A percentile compares a stretch with the other conserved stretches of the same genome.
phyloP scores from a whole-genome alignment of 2,888 invertebrate genomes.

The Axea sp. region DNA sequence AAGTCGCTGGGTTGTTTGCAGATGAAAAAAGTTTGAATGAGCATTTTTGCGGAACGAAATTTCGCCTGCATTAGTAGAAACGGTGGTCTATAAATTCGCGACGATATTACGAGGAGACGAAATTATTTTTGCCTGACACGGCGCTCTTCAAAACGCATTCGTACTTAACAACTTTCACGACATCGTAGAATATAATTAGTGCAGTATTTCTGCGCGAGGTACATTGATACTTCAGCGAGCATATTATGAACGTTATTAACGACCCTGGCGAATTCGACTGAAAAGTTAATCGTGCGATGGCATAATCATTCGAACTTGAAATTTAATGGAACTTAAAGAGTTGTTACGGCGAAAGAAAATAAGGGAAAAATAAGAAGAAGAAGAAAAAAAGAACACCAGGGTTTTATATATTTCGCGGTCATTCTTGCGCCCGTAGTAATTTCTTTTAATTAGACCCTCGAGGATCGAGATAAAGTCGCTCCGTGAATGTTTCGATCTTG shows the following conservation, averaged over 20 bases:
- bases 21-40: constrained; percentile 29
- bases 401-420: constrained; percentile 52
- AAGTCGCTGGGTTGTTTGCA: constrained; percentile 2
- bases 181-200: constrained; percentile 52
- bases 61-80: constrained; percentile 34
- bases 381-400: constrained; percentile 6
- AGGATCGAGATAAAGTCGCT: constrained; percentile 59
- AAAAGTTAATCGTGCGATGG: constrained; percentile 59
- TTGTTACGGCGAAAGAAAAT: constrained; percentile 45
- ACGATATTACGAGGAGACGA: constrained; percentile 21
- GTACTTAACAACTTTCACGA: constrained; percentile 46
- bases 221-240: constrained; percentile 56
- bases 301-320: constrained; percentile 52
- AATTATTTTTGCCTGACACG: constrained; percentile 38
- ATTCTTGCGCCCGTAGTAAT: constrained; percentile 57
- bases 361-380: constrained; percentile 4
- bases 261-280: constrained; percentile 50
- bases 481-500: constrained; percentile 52
- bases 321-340: constrained; percentile 58
- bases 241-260: constrained; percentile 53
- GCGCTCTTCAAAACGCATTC: constrained; percentile 40
- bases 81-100: constrained; percentile 40
- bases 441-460: constrained; percentile 63
- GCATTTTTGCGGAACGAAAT: constrained; percentile 18
- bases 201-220: constrained; percentile 46